Evolutionary conservation across 2,113 vertebrate species (phyloP), one percentile per base, ranked within the genome.

Genomic region (Pterophyllum scalare): DNA sequence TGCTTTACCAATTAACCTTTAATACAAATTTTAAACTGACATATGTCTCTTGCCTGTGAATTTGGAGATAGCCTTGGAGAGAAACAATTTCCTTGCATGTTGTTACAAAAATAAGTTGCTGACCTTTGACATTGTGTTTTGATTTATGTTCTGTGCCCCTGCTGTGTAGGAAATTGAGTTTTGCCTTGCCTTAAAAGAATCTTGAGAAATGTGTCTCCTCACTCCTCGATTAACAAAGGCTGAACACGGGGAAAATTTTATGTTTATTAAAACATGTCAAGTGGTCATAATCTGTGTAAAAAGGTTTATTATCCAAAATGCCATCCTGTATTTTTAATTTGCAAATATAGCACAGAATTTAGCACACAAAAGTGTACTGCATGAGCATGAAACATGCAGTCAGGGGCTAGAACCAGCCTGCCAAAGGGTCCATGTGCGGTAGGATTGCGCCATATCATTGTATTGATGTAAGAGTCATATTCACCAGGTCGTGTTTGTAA

Each of bases 121-220:
- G 87, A 85, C 87, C 84, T 87, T 91, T 87, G 46, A 72, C 70
- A 43, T 15, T 62, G 17, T 56, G 13, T 82, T 84, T 65, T 67
- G 75, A 82, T 82, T 57, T 83, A 15, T 74, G 59, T 64, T 56
- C 24, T 79, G 15, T 67, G 15, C 10, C 31, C 80, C 85, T 79
- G 56, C 75, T 78, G 75, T 79, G 57, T 20, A 20, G 49, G 56
- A 81, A 87, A 75, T 59, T 17, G 59, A 60, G 40, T 59, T 76
- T 59, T 79, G 28, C 35, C 59, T 84, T 72, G 46, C 26, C 46
- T 76, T 65, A 52, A 64, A 31, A 46, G 12, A 82, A 52, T 75
- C 61, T 79, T 64, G 20, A 64, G 5, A 85, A 58, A 83, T 56
- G 33, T 52, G 40, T 64, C 59, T 60, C 10, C n/a, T 80, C 12